Conservation (phyloP, 2,797 vertebrate species). For the Garrulus glandarius region DNA sequence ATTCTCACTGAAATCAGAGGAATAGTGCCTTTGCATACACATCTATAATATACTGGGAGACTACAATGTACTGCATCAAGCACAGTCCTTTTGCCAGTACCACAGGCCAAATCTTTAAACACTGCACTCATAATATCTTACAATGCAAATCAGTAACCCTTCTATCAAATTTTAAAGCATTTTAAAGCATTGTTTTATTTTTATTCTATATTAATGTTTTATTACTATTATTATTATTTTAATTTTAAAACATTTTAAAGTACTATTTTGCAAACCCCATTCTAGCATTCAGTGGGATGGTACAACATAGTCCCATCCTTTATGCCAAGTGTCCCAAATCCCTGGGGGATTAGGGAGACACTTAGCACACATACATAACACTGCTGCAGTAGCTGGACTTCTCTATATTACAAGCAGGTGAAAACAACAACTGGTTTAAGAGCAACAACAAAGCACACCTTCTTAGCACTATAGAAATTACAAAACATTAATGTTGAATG, state of each 20-base stretch:
- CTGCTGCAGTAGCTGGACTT: constrained; percentile 16
- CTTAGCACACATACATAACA: not conserved
- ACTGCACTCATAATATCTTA: not conserved
- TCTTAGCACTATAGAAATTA: constrained; percentile 33
- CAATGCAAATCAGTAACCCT: not conserved
- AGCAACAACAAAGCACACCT: constrained; percentile 57
- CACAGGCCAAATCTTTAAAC: not conserved
- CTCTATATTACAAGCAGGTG: not conserved
- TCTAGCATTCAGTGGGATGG: not conserved
- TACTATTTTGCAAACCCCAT: not conserved
- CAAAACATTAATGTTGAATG: constrained; percentile 29
- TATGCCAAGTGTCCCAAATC: not conserved
- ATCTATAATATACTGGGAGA: not conserved
- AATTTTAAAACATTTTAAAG: not conserved
- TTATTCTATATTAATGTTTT: not conserved
- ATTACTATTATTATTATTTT: not conserved
- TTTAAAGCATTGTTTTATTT: not conserved
- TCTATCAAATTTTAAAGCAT: not conserved
- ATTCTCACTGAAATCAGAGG: constrained; percentile 25
- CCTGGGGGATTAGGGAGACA: not conserved
- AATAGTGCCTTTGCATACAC: not conserved
- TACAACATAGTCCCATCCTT: not conserved
- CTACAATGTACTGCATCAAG: not conserved
- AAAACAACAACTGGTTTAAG: constrained; percentile 42
- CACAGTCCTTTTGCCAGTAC: not conserved